Evolutionary conservation across 2,888 invertebrate species (phyloP), one percentile per base, ranked within the genome.

Genomic region (Caenorhabditis sp.): DNA sequence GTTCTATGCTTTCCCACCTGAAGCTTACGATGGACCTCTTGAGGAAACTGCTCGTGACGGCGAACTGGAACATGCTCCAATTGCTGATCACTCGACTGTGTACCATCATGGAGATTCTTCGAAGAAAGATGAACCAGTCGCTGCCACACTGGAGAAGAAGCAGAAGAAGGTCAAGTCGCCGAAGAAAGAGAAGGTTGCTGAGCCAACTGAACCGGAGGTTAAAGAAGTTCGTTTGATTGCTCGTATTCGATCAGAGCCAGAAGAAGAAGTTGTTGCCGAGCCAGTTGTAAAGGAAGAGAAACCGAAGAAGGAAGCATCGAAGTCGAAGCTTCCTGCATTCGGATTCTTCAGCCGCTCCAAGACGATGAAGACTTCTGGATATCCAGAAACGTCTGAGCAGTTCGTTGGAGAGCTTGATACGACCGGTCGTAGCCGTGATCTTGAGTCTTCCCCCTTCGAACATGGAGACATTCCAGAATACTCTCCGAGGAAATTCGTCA

Each of bases 41-140:
- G 71, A 81, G 1, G 80, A 76, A 47, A 47, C 47, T 13, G 15
- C 77, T 32, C 67, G 58, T n/a, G 50, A 50, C 9, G 26, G 20
- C n/a, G 80, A 82, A 22, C 61, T 84, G 11, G 79, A 74, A 1
- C 58, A 74, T 0, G n/a, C 67, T 20, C 77, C 77, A 22, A 60
- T 84, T 18, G 56, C 55, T 9, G 76, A 79, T 50, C 64, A 77
- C 18, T 51, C 82, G 13, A 61, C 56, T 22, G 80, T 78, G 37
- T 78, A 80, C 55, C 71, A 80, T 22, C 70, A 64, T 44, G 80
- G 80, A 47, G 61, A 76, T n/a, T 83, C 83, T 9, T 72, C 72
- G 74, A 68, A 40, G 26, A 53, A 20, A n/a, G 60, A 28, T 51
- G 71, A 72, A 4, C 50, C 65, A 35, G 35, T 26, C 40, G 50